A percentile compares a stretch with the other conserved stretches of the same genome.
phyloP scores from a whole-genome alignment of 2,797 vertebrate genomes.

The Antrozous pallidus region DNA sequence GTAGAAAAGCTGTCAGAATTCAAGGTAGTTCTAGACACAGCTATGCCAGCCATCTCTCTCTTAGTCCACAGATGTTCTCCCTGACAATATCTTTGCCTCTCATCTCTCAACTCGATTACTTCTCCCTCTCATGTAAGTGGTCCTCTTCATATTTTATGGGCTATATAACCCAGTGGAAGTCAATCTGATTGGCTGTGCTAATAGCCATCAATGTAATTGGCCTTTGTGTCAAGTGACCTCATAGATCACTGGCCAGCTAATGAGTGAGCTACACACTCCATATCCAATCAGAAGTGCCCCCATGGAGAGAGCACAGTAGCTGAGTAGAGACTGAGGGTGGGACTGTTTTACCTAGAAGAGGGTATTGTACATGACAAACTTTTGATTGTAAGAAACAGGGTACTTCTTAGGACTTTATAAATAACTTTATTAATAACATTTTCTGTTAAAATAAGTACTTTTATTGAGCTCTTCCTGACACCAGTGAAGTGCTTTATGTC shows the following conservation, averaged over 20 bases:
- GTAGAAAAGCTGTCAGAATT: not conserved
- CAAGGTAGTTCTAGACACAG: not conserved
- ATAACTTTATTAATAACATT: not conserved
- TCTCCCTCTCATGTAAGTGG: not conserved
- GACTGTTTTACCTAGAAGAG: not conserved
- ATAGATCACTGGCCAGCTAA: not conserved
- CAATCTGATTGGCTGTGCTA: not conserved
- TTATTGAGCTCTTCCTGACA: not conserved
- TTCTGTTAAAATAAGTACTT: not conserved
- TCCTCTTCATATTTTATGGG: not conserved
- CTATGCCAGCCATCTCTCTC: not conserved
- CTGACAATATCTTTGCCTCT: not conserved
- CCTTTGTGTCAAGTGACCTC: not conserved
- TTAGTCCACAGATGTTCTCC: not conserved
- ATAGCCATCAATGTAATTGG: not conserved
- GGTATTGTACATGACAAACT: not conserved
- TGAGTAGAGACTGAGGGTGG: not conserved
- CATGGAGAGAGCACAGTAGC: not conserved
- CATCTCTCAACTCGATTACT: not conserved
- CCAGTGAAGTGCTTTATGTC: not conserved
- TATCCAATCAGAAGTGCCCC: not conserved
- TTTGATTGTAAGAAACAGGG: not conserved
- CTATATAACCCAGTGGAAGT: not conserved
- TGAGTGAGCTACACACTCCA: not conserved
- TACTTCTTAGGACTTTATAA: not conserved